These are phyloP conservation scores for Cuculus canorus DNA, from an alignment of 2,797 vertebrate species.

Conservation along the genomic window DNA sequence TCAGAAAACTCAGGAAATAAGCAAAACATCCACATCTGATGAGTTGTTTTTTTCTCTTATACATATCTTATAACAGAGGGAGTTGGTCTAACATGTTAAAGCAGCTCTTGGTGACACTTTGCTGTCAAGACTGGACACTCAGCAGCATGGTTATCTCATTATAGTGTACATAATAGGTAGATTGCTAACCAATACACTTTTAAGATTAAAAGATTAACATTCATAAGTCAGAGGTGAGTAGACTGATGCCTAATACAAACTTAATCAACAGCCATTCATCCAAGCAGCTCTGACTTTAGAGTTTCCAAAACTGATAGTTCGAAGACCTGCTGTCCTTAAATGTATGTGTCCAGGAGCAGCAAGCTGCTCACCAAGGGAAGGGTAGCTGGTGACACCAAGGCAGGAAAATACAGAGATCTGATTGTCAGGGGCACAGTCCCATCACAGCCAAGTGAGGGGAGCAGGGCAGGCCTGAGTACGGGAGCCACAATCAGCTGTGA, in stretches of 20 bases:
- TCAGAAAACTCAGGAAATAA: background rate
- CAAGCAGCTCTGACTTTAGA: background rate
- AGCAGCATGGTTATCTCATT: background rate
- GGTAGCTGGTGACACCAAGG: background rate
- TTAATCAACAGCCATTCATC: background rate
- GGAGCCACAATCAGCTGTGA: background rate
- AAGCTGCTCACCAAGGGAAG: background rate
- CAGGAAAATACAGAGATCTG: background rate
- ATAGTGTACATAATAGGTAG: background rate
- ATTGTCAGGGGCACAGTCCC: background rate
- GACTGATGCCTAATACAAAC: background rate
- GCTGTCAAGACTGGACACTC: background rate
- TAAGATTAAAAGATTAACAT: background rate
- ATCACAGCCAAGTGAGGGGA: background rate
- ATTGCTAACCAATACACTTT: background rate
- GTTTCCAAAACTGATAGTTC: background rate
- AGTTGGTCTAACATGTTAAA: background rate
- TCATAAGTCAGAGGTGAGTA: background rate
- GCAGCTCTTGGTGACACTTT: background rate
- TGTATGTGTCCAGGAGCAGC: background rate
- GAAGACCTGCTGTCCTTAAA: background rate
- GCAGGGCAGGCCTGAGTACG: background rate
- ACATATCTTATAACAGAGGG: background rate
- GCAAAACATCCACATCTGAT: background rate
- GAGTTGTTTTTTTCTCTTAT: background rate